Percentiles rank a stretch among this genome's conserved stretches.
Evolutionary conservation across 2,888 invertebrate genomes (phyloP).

Genomic region (Diploptera punctata): DNA sequence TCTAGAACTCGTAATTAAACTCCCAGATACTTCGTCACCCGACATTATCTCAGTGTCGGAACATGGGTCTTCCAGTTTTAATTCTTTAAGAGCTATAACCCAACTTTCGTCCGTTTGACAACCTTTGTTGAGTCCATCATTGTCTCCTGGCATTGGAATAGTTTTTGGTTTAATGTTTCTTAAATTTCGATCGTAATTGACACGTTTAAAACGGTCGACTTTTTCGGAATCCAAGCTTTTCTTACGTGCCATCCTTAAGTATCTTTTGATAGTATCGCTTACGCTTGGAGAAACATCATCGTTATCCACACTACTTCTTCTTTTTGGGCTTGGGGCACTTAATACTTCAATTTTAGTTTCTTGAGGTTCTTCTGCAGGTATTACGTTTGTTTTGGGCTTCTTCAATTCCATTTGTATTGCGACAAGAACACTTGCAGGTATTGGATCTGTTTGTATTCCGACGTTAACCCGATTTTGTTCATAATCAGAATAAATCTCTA

Average conservation of each 20-base stretch:
- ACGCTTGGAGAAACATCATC: conserved; percentile 88
- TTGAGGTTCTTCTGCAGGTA: conserved; percentile 45
- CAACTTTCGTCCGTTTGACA: conserved; percentile 81
- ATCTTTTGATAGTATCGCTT: conserved; percentile 85
- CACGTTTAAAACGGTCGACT: conserved; percentile 82
- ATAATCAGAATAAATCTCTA: conserved; percentile 69
- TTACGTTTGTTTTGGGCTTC: conserved; percentile 56
- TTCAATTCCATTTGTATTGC: conserved; percentile 58
- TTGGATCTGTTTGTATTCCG: conserved; percentile 68
- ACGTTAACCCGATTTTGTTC: conserved; percentile 60
- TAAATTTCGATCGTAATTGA: conserved; percentile 86
- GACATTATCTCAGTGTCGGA: conserved; percentile 55
- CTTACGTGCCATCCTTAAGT: conserved; percentile 85
- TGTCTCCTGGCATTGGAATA: conserved; percentile 77
- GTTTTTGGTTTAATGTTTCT: conserved; percentile 83
- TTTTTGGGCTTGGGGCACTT: conserved; percentile 53
- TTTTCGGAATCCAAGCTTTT: conserved; percentile 84
- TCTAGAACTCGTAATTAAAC: conserved; percentile 59
- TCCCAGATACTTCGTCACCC: conserved; percentile 52
- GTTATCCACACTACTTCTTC: conserved; percentile 81
- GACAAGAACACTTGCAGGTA: conserved; percentile 62
- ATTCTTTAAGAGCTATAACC: conserved; percentile 57
- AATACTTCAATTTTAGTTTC: conserved; percentile 36
- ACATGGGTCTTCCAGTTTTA: conserved; percentile 35
- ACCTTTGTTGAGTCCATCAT: conserved; percentile 77